Conservation (phyloP, 2,113 vertebrate species). For the Furnarius figulus region DNA sequence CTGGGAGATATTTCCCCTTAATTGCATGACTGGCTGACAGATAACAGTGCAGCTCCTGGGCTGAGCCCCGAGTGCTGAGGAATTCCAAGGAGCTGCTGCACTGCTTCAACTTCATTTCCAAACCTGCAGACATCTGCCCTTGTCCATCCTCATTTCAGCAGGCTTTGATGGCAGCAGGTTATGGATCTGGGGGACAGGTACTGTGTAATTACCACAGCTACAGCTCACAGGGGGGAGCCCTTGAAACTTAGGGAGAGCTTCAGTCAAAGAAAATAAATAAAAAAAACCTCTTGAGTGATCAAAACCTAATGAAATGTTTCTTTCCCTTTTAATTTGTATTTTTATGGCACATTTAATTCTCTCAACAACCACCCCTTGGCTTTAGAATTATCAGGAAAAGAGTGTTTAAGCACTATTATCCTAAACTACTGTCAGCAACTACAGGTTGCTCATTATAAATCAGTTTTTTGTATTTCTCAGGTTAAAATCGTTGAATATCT, state of each 20-base stretch:
- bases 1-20: conserved; percentile 73
- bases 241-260: not conserved
- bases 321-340: not conserved
- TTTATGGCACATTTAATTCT: not conserved
- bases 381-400: not conserved
- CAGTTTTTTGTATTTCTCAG: not conserved
- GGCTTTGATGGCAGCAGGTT: not conserved
- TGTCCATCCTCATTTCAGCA: not conserved
- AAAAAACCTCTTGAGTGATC: not conserved
- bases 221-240: not conserved
- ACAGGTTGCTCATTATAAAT: not conserved
- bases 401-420: not conserved
- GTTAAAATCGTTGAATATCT: not conserved
- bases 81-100: conserved; percentile 60
- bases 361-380: not conserved
- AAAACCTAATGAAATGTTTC: not conserved
- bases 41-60: conserved; percentile 66
- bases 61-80: conserved; percentile 26
- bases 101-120: conserved; percentile 38
- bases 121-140: not conserved
- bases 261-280: not conserved
- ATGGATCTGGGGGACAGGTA: not conserved
- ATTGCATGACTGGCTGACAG: conserved; percentile 77
- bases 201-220: not conserved
- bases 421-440: not conserved